Evolutionary conservation across 2,113 vertebrate genomes (phyloP), one percentile per base, ranked within the genome.

Genomic region (Melanotaenia duboulayi): DNA sequence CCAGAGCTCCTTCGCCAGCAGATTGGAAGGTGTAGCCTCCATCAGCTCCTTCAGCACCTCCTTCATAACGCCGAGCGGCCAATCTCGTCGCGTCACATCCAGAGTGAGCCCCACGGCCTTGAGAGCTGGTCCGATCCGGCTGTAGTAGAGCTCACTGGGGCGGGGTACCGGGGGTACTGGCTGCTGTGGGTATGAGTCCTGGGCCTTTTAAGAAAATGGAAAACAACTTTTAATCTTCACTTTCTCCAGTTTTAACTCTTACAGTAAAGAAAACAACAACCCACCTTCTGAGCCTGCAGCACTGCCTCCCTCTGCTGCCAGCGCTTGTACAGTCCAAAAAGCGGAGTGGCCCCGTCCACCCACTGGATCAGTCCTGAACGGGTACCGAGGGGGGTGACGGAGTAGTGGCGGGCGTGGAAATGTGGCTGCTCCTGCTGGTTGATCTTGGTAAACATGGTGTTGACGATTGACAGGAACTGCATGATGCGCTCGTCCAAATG

Each of bases 401-500:
- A 99, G 87, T 99, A 99, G 89, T 99, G 98, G 25, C 98, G 91
- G 0, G 98, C 98, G 0, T 97, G 97, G 91, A 99, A 99, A 55
- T 91, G 94, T 0, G 97, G 98, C 4, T 95, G 96, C 92, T 98
- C 98, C 68, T 98, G 96, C 62, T 97, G 96, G 92, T 99, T 99
- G 28, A 98, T 96, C 13, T 97, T 99, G 57, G 97, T 97, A 89
- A 99, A 99, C 98, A 99, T 99, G 17, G 97, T 99, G 91, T 99
- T 99, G 80, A 99, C 98, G 1, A 99, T 99, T 0, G 98, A 99
- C 25, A 99, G 65, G 80, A 99, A 99, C n/a, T 99, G 98, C 98
- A 99, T 99, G 87, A 99, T 99, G 69, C 98, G 95, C 84, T 99
- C 98, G 58, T 99, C 98, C 25, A 99, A 89, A 69, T 99, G 98